Evolutionary conservation across 2,888 invertebrate species (phyloP).

Genomic region (Sisyra nigra): DNA sequence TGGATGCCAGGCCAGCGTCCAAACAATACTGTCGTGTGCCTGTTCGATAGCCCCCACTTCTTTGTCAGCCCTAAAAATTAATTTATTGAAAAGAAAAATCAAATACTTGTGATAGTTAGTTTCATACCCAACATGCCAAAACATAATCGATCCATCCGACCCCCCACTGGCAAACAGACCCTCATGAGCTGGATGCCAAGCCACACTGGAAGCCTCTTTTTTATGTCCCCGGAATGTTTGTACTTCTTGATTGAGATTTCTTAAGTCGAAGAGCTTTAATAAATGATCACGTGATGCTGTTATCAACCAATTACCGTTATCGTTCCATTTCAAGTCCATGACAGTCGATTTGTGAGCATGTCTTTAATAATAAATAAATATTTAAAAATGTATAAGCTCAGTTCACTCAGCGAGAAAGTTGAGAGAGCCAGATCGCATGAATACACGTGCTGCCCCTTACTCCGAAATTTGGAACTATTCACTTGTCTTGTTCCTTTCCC

Average conservation of each 20-base stretch:
- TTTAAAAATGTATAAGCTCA: background rate
- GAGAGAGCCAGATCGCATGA: too few species aligned
- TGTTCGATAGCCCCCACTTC: constrained; percentile 97
- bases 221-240: constrained; percentile 98
- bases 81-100: constrained; percentile 5
- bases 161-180: constrained; percentile 95
- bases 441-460: too few species aligned
- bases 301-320: constrained; percentile 97
- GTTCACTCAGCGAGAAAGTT: too few species aligned
- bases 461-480: too few species aligned
- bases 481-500: too few species aligned
- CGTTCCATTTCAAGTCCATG: constrained; percentile 98
- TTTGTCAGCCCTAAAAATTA: constrained; percentile 63
- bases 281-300: constrained; percentile 97
- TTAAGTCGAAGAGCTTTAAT: constrained; percentile 91
- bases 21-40: constrained; percentile 98
- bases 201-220: constrained; percentile 92
- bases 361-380: constrained; percentile 26
- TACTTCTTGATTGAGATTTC: constrained; percentile 88
- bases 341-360: constrained; percentile 99
- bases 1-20: constrained; percentile 99
- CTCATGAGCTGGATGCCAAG: constrained; percentile 98
- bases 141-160: constrained; percentile 95
- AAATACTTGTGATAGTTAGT: background rate
- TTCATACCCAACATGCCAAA: constrained; percentile 91